Evolutionary conservation across 1,140 invertebrate species (phyloP).

Genomic region (Archivesica marissinica): DNA sequence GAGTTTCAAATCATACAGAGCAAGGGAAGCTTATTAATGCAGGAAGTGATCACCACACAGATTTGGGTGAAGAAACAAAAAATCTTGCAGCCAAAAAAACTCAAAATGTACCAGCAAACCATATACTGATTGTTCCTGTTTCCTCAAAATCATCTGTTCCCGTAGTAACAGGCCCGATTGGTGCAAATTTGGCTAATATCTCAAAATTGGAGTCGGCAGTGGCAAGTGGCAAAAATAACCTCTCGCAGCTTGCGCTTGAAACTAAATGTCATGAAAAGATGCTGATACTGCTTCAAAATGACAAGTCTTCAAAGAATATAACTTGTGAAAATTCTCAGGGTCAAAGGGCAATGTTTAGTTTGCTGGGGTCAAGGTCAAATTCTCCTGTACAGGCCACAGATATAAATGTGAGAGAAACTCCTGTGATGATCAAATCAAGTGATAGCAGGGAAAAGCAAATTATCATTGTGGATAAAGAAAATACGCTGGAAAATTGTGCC

Average conservation of each 20-base stretch:
- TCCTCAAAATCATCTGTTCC: conserved; percentile 33
- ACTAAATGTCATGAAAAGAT: conserved; percentile 29
- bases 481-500: not conserved
- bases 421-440: conserved; percentile 30
- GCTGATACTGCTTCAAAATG: conserved; percentile 48
- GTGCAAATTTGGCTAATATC: conserved; percentile 4
- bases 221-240: not conserved
- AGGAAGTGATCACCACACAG: not conserved
- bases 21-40: not conserved
- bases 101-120: conserved; percentile 29
- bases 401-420: conserved; percentile 11
- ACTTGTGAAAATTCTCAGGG: not conserved
- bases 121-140: conserved; percentile 57
- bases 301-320: conserved; percentile 18
- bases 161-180: conserved; percentile 22
- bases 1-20: not conserved
- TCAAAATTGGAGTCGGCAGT: not conserved
- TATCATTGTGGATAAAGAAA: conserved; percentile 35
- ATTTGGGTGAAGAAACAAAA: not conserved
- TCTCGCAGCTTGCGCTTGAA: not conserved
- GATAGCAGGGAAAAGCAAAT: conserved; percentile 48
- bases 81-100: not conserved
- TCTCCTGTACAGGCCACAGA: not conserved
- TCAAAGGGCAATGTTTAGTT: conserved; percentile 41
- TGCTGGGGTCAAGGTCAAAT: conserved; percentile 19